Evolutionary conservation across 2,797 vertebrate genomes (phyloP).

Genomic region (Rhinoraja longicauda): DNA sequence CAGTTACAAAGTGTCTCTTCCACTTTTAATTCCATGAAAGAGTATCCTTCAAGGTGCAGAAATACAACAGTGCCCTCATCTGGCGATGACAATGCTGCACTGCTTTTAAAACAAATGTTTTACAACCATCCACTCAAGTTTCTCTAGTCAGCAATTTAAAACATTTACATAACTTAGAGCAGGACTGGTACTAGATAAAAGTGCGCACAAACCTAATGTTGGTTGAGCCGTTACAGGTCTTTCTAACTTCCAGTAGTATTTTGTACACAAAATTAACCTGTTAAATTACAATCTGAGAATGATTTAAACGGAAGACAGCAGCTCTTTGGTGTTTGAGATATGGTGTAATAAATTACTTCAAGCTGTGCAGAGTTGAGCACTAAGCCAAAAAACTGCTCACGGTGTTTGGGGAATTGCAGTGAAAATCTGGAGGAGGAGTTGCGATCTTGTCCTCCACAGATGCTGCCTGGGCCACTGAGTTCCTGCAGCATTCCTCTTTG

Average conservation of each 20-base stretch:
- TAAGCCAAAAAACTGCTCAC: conserved; percentile 18
- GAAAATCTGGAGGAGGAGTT: not conserved
- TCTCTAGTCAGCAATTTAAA: not conserved
- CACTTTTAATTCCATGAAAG: not conserved
- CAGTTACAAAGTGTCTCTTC: not conserved
- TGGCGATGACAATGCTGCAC: not conserved
- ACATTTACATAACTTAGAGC: not conserved
- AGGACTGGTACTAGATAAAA: not conserved
- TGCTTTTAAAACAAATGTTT: not conserved
- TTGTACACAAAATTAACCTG: not conserved
- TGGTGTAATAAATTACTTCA: conserved; percentile 18
- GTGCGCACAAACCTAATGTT: not conserved
- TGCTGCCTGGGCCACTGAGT: too few relatives aligned
- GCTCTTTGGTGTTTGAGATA: not conserved
- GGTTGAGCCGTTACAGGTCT: not conserved
- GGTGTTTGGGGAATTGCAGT: not conserved
- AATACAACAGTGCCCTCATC: conserved; percentile 17
- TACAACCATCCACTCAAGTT: not conserved
- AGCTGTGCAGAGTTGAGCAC: conserved; percentile 1
- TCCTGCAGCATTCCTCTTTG: too few relatives aligned
- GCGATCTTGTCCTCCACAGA: too few relatives aligned
- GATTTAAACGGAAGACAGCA: conserved; percentile 15
- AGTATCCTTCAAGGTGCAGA: not conserved
- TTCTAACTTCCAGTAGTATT: not conserved
- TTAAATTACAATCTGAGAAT: not conserved